These are phyloP conservation scores for Artibeus jamaicensis DNA, from an alignment of 2,797 vertebrate genomes.

Conservation along the genomic window DNA sequence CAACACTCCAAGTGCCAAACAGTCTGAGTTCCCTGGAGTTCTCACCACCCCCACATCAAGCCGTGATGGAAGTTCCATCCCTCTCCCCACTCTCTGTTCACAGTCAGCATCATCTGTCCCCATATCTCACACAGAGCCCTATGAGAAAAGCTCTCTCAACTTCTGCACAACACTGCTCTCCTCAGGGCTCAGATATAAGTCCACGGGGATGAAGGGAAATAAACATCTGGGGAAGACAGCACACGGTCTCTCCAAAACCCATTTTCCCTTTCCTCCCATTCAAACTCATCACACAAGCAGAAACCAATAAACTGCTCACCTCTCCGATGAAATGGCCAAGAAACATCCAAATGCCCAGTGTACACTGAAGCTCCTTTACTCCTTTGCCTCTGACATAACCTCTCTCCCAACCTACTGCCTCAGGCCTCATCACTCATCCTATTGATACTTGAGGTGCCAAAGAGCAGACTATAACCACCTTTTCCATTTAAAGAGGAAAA, in stretches of 20 bases:
- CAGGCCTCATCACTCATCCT: not conserved
- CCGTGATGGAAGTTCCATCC: not conserved
- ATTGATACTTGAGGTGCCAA: not conserved
- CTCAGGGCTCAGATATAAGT: not conserved
- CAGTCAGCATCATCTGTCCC: not conserved
- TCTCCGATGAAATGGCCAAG: constrained; percentile 22
- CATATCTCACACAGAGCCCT: not conserved
- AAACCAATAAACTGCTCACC: not conserved
- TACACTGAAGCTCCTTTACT: not conserved
- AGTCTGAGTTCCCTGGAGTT: not conserved
- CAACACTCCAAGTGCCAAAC: not conserved
- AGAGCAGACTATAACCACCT: not conserved
- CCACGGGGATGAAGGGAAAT: not conserved
- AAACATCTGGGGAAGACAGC: not conserved
- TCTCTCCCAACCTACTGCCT: not conserved
- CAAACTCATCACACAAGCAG: not conserved
- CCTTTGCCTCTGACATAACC: not conserved
- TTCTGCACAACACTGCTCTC: not conserved
- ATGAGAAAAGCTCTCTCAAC: not conserved
- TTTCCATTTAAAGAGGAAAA: not conserved
- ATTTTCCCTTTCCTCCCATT: not conserved
- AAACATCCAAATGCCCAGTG: not conserved
- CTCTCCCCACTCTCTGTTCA: not conserved
- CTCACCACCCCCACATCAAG: not conserved
- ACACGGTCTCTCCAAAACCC: not conserved